Percentiles rank a stretch among this genome's conserved stretches.
phyloP scores from a whole-genome alignment of 2,888 invertebrate species.

The Lasioglossum calceatum region DNA sequence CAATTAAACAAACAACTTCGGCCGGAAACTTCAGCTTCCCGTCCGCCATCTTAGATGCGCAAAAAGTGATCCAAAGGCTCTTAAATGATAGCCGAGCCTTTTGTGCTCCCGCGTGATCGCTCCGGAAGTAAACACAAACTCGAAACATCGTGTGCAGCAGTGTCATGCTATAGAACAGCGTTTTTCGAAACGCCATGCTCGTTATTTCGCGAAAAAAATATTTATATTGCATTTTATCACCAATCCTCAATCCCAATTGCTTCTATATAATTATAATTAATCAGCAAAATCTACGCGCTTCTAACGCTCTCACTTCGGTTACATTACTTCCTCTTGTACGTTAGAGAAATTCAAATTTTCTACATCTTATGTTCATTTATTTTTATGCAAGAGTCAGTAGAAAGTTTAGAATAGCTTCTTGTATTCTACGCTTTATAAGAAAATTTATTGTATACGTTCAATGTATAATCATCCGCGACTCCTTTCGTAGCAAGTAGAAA shows the following conservation, averaged over 20 bases:
- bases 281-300: too few relatives aligned
- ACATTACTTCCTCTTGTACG: background rate
- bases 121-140: conserved; percentile 22
- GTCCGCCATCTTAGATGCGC: conserved; percentile 63
- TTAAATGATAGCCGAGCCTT: conserved; percentile 4
- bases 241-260: background rate
- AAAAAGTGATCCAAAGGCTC: conserved; percentile 48
- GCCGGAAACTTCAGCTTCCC: conserved; percentile 9
- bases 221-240: background rate
- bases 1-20: background rate
- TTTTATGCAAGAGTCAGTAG: background rate
- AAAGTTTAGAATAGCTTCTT: background rate
- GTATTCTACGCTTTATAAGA: background rate
- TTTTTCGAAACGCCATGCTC: conserved; percentile 34
- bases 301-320: background rate
- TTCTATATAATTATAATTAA: too few relatives aligned
- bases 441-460: background rate
- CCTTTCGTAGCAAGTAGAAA: background rate
- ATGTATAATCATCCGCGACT: background rate
- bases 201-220: background rate
- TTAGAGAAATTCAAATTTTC: background rate
- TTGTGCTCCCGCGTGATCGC: background rate
- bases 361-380: background rate
- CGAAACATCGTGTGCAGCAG: conserved; percentile 65
- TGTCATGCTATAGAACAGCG: conserved; percentile 71